Evolutionary conservation across 2,797 vertebrate species (phyloP).

Genomic region (Propithecus perrieri): DNA sequence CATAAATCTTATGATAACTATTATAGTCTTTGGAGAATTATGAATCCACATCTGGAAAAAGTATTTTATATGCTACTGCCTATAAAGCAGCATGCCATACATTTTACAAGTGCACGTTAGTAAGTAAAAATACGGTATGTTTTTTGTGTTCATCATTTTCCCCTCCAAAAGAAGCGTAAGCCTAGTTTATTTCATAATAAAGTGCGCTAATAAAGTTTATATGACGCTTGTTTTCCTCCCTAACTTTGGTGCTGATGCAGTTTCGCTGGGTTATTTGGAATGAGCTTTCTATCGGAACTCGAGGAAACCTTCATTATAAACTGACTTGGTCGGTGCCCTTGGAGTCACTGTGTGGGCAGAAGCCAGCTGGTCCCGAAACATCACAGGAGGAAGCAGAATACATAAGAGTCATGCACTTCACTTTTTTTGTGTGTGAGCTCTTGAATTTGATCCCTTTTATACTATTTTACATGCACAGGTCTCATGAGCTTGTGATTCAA

Average conservation of each 20-base stretch:
- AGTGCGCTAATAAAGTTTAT: constrained; percentile 84
- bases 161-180: constrained; percentile 75
- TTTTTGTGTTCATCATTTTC: constrained; percentile 84
- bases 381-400: not conserved
- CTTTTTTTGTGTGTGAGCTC: not conserved
- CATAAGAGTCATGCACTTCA: not conserved
- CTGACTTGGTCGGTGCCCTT: not conserved
- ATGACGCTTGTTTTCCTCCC: constrained; percentile 78
- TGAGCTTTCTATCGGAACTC: not conserved
- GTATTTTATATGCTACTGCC: constrained; percentile 88
- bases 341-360: not conserved
- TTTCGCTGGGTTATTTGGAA: constrained; percentile 55
- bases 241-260: constrained; percentile 65
- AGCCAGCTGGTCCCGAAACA: not conserved
- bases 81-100: constrained; percentile 87
- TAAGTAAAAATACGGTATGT: constrained; percentile 87
- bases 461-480: constrained; percentile 68
- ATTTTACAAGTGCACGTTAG: constrained; percentile 87
- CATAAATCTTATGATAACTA: constrained; percentile 93
- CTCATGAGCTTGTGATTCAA: constrained; percentile 78
- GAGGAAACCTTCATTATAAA: constrained; percentile 34
- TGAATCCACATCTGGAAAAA: constrained; percentile 93
- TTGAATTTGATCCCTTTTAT: constrained; percentile 34
- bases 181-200: constrained; percentile 85
- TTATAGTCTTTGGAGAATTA: constrained; percentile 90